Evolutionary conservation across 2,888 invertebrate genomes (phyloP).

Genomic region (Salpingus planirostris): DNA sequence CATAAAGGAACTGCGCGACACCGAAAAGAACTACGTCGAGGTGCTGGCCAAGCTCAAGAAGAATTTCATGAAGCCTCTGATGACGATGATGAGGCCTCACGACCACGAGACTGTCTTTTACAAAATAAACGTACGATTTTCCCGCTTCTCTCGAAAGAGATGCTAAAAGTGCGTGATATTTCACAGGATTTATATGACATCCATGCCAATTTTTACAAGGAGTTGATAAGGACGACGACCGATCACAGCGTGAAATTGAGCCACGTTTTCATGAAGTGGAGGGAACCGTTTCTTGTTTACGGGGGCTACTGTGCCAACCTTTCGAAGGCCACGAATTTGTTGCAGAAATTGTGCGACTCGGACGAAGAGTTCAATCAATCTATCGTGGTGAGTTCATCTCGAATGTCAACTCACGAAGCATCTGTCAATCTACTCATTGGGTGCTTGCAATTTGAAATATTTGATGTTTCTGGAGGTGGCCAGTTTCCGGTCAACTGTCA

Average conservation of each 20-base stretch:
- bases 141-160: slow-evolving; percentile 3
- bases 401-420: too few species aligned
- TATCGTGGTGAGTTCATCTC: slow-evolving; percentile 52
- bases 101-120: slow-evolving; percentile 79
- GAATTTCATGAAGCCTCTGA: slow-evolving; percentile 70
- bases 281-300: slow-evolving; percentile 85
- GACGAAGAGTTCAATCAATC: slow-evolving; percentile 58
- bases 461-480: too few species aligned
- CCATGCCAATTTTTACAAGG: slow-evolving; percentile 75
- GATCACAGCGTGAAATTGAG: slow-evolving; percentile 56
- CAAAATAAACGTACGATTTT: slow-evolving; percentile 67
- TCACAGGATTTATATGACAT: slow-evolving; percentile 74
- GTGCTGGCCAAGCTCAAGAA: slow-evolving; percentile 77
- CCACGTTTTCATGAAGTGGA: slow-evolving; percentile 83
- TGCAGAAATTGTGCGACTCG: slow-evolving; percentile 66
- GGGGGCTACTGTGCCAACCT: slow-evolving; percentile 95
- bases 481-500: too few species aligned
- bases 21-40: slow-evolving; percentile 94
- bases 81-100: slow-evolving; percentile 57
- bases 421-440: too few species aligned
- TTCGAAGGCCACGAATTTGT: slow-evolving; percentile 74
- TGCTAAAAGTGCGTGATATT: slow-evolving; percentile 1
- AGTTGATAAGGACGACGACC: slow-evolving; percentile 65
- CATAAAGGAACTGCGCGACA: slow-evolving; percentile 88
- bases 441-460: too few species aligned